Percentiles rank a stretch among this genome's conserved stretches.
Evolutionary conservation across 1,140 invertebrate genomes (phyloP).

Genomic region (Homalodisca vitripennis): DNA sequence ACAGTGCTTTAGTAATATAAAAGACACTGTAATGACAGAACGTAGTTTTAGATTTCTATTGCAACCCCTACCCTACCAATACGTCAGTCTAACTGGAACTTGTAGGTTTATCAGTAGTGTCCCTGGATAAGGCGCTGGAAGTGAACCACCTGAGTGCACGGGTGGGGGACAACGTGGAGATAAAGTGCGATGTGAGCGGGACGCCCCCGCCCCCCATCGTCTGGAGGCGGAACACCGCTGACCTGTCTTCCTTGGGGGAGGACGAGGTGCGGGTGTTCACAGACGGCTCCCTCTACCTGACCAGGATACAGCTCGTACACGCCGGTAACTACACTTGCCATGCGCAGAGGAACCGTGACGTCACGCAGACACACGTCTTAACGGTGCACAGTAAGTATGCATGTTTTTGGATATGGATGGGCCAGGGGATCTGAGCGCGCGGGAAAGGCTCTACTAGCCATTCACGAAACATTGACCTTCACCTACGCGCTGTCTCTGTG

Average conservation of each 20-base stretch:
- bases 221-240: conserved; percentile 68
- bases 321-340: conserved; percentile 81
- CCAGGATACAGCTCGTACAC: conserved; percentile 70
- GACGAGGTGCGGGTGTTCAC: conserved; percentile 66
- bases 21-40: too few relatives aligned
- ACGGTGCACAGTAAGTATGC: conserved; percentile 76
- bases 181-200: conserved; percentile 75
- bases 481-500: too few relatives aligned
- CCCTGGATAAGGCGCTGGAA: conserved; percentile 71
- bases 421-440: too few relatives aligned
- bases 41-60: too few relatives aligned
- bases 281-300: conserved; percentile 74
- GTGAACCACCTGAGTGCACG: conserved; percentile 65
- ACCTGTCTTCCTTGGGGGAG: conserved; percentile 62
- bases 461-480: too few relatives aligned
- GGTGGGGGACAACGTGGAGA: conserved; percentile 76
- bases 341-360: conserved; percentile 69
- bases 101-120: conserved; percentile 68
- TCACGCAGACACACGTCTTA: conserved; percentile 74
- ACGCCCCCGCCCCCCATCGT: conserved; percentile 68
- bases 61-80: too few relatives aligned
- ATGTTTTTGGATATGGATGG: too few relatives aligned
- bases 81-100: not conserved
- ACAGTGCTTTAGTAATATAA: too few relatives aligned
- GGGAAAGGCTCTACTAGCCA: too few relatives aligned